Evolutionary conservation across 2,888 invertebrate genomes (phyloP).

Genomic region (Alcis repandata): DNA sequence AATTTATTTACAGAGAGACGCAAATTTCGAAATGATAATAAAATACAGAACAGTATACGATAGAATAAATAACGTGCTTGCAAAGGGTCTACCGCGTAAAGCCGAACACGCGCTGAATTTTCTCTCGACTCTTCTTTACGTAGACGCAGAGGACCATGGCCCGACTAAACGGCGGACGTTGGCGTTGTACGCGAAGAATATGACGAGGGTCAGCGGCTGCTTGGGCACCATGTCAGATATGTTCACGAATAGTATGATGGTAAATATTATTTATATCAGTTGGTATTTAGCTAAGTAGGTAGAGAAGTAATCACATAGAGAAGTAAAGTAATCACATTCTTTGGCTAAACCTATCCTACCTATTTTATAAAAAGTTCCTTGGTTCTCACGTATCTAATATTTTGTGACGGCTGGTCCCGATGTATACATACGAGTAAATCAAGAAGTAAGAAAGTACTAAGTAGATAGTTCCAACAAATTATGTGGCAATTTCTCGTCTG

Average conservation of each 20-base stretch:
- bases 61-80: conserved; percentile 60
- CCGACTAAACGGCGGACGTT: conserved; percentile 51
- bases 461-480: background rate
- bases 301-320: no score
- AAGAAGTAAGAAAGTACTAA: background rate
- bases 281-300: no score
- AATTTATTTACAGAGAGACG: conserved; percentile 56
- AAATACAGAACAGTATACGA: conserved; percentile 66
- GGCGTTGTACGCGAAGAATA: conserved; percentile 63
- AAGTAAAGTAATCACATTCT: no score
- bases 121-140: conserved; percentile 63
- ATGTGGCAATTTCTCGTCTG: background rate
- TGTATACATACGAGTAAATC: no score
- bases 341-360: no score
- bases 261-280: conserved; percentile 52
- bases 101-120: conserved; percentile 66
- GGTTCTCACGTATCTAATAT: no score
- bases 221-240: conserved; percentile 67
- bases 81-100: conserved; percentile 57
- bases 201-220: conserved; percentile 73
- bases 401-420: no score
- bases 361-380: no score
- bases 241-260: conserved; percentile 70
- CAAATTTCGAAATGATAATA: conserved; percentile 58
- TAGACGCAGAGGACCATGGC: conserved; percentile 51